These are phyloP conservation scores for Asobara japonica DNA, from an alignment of 1,140 invertebrate species.

Conservation along the genomic window DNA sequence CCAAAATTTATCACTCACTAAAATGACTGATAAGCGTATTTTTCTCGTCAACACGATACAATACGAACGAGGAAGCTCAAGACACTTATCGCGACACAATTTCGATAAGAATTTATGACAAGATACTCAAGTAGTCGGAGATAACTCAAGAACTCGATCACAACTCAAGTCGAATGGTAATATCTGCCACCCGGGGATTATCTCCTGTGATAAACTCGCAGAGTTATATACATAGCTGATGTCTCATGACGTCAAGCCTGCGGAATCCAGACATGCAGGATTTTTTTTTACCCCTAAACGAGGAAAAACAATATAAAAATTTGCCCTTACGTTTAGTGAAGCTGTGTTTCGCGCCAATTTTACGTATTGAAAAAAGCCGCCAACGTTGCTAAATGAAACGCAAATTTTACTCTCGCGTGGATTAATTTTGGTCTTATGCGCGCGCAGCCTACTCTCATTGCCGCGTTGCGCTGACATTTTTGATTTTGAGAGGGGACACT, in stretches of 20 bases:
- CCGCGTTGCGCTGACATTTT: no score
- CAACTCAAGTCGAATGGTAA: background rate
- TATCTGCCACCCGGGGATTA: conserved; percentile 1
- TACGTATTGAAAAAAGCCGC: no score
- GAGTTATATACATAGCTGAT: background rate
- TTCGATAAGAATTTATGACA: conserved; percentile 13
- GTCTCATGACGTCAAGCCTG: background rate
- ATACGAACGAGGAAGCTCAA: background rate
- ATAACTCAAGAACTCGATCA: background rate
- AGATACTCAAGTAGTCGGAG: background rate
- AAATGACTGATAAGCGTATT: background rate
- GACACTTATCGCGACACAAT: conserved; percentile 8
- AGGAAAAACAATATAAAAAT: no score
- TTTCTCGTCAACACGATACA: background rate
- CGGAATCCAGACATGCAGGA: background rate
- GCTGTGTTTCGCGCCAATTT: no score
- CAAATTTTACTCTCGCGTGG: no score
- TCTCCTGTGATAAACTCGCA: conserved; percentile 1
- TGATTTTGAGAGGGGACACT: no score
- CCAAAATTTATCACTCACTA: no score
- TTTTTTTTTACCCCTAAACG: no score
- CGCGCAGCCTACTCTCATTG: no score
- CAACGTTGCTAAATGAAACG: no score
- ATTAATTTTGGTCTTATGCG: no score
- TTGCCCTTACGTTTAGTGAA: no score